Evolutionary conservation across 2,113 vertebrate genomes (phyloP).

Genomic region (Scomber colias): DNA sequence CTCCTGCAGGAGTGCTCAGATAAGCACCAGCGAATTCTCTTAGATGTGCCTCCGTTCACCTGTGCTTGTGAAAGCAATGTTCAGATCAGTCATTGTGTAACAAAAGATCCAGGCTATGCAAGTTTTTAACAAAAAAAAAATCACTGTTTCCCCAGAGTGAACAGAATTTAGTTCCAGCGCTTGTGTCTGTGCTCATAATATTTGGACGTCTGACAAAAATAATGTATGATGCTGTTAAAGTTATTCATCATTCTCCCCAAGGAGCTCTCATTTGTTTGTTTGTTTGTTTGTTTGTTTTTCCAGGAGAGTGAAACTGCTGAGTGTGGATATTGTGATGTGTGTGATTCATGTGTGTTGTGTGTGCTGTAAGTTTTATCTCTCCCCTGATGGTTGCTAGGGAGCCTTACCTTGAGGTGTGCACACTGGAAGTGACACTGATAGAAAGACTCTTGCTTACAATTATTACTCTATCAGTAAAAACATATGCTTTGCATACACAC

Average conservation of each 20-base stretch:
- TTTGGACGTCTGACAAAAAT: conserved; percentile 88
- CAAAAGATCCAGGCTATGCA: conserved; percentile 75
- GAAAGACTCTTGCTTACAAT: conserved; percentile 31
- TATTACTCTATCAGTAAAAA: conserved; percentile 22
- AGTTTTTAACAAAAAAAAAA: conserved; percentile 79
- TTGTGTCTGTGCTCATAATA: conserved; percentile 82
- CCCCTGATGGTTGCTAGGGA: conserved; percentile 64
- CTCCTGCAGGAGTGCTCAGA: conserved; percentile 72
- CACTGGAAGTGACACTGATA: conserved; percentile 60
- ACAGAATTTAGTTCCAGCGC: conserved; percentile 80
- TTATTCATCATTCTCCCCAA: conserved; percentile 89
- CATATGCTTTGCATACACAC: conserved; percentile 9
- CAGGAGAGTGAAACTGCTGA: conserved; percentile 87
- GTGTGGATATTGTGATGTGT: conserved; percentile 83
- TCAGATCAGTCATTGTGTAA: conserved; percentile 73
- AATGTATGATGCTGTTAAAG: conserved; percentile 83
- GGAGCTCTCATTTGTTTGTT: conserved; percentile 73
- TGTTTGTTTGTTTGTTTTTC: conserved; percentile 78
- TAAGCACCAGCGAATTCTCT: conserved; percentile 76
- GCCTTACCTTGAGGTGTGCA: conserved; percentile 69
- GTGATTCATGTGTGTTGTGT: conserved; percentile 88
- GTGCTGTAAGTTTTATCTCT: conserved; percentile 79
- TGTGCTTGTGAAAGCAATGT: conserved; percentile 53
- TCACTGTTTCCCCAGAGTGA: conserved; percentile 79
- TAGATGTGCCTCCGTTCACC: conserved; percentile 68